Base-by-base conservation (phyloP, 2,797 vertebrate genomes). In the Galago senegalensis region DNA sequence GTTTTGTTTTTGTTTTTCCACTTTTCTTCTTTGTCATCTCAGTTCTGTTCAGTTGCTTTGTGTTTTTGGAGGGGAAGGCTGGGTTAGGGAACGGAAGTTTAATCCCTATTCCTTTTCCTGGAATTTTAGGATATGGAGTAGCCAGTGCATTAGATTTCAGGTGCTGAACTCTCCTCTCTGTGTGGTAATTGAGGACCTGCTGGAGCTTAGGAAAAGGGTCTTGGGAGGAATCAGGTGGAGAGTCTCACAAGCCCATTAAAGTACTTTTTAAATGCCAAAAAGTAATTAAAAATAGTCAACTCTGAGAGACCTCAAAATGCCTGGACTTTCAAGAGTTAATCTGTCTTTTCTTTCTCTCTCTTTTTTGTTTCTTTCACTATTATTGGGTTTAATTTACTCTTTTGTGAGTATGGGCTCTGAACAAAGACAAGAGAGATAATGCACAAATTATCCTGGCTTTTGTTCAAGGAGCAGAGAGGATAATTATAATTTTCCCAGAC, bases 251-350 rank as follows among this genome's bases (percentile, higher is more conserved):
- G 77, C 95, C 70, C 70, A 49, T 85, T 91, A 34, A 89, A 97
- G 86, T 91, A 89, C 76, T 96, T 85, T 97, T 91, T 53, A 92
- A 98, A 98, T 97, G 94, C 97, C 98, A 97, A 98, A 98, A 97
- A 97, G 11, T 93, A 97, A 93, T 94, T 93, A 97, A 94, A 93
- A 89, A 86, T 90, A 76, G 82, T 97, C 92, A 97, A 96, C 97
- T 98, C 93, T 95, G 89, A 97, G 97, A 97, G 96, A 96, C 98
- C 97, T 98, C 97, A 92, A 96, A 97, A 98, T 97, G 77, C 95
- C 97, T 98, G 95, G 94, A 91, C 94, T 94, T 97, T 97, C 96
- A 93, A 97, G 96, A 93, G 93, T 97, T 97, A 81, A 95, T 97
- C 76, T 93, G 96, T 95, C 27, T 70, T 75, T 82, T 76, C 58